A percentile compares a stretch with the other conserved stretches of the same genome.
Evolutionary conservation across 2,888 invertebrate genomes (phyloP).

Genomic region (Subacronicta megacephala): DNA sequence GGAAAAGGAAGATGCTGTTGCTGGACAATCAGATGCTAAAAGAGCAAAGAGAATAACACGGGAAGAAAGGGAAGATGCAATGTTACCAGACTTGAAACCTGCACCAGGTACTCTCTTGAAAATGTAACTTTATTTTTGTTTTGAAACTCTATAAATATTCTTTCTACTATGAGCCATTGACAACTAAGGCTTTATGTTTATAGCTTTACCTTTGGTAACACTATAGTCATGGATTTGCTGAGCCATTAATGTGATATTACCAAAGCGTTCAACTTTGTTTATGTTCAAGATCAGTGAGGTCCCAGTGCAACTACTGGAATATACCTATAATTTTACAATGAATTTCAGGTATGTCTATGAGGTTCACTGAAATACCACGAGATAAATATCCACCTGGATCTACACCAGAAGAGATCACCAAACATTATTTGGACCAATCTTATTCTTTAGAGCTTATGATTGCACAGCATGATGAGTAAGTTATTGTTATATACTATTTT

Average conservation of each 20-base stretch:
- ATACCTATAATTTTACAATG: background rate
- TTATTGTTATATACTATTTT: conserved; percentile 33
- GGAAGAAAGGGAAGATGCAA: conserved; percentile 91
- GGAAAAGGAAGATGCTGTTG: conserved; percentile 71
- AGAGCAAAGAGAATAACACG: conserved; percentile 80
- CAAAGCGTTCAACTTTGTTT: too few relatives aligned
- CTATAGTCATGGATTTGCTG: too few relatives aligned
- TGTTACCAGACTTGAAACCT: conserved; percentile 95
- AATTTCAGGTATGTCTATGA: conserved; percentile 93
- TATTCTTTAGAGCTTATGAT: conserved; percentile 92
- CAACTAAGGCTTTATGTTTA: too few relatives aligned
- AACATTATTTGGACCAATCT: conserved; percentile 95
- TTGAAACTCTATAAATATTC: too few relatives aligned
- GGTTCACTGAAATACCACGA: conserved; percentile 94
- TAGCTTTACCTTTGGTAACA: too few relatives aligned
- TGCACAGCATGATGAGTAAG: conserved; percentile 90
- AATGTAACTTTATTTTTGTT: too few relatives aligned
- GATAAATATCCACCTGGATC: conserved; percentile 94
- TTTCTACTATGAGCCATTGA: too few relatives aligned
- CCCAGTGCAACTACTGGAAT: too few relatives aligned
- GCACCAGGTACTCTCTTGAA: conserved; percentile 83
- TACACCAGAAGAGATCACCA: conserved; percentile 95
- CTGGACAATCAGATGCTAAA: conserved; percentile 81
- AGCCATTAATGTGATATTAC: too few relatives aligned
- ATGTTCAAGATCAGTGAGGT: too few relatives aligned